Evolutionary conservation across 2,113 vertebrate species (phyloP).

Genomic region (Aphyosemion australe): DNA sequence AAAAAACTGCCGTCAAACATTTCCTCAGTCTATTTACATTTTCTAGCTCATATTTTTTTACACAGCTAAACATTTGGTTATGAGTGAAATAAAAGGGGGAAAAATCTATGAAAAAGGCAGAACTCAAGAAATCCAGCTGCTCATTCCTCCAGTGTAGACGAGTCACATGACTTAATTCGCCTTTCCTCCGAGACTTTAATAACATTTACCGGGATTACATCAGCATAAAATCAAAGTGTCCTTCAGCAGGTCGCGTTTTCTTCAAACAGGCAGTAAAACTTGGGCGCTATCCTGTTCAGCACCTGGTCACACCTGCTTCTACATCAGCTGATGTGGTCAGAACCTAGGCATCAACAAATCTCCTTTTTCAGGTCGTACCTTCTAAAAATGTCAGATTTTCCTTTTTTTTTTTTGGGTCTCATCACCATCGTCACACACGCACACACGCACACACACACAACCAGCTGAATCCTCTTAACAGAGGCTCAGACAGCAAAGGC

Average conservation of each 20-base stretch:
- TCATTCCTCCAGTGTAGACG: constrained; percentile 32
- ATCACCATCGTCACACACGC: not conserved
- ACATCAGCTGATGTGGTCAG: constrained; percentile 28
- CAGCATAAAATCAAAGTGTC: constrained; percentile 67
- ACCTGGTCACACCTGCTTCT: constrained; percentile 51
- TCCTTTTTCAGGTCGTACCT: constrained; percentile 21
- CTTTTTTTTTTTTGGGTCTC: constrained; percentile 10
- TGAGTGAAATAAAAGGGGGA: constrained; percentile 41
- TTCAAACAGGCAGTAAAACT: constrained; percentile 67
- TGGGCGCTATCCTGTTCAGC: constrained; percentile 63
- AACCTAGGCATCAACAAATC: constrained; percentile 38
- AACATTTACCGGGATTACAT: constrained; percentile 76
- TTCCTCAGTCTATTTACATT: constrained; percentile 73
- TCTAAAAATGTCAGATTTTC: constrained; percentile 12
- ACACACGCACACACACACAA: too few relatives aligned
- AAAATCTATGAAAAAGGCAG: constrained; percentile 59
- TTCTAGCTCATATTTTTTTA: constrained; percentile 47
- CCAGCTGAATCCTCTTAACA: constrained; percentile 28
- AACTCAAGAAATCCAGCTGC: constrained; percentile 44
- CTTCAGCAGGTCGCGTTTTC: constrained; percentile 57
- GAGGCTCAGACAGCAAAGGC: constrained; percentile 50
- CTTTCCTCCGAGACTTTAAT: constrained; percentile 63
- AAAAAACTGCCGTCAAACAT: constrained; percentile 65
- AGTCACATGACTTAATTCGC: constrained; percentile 60
- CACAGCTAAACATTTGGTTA: constrained; percentile 72